These are phyloP conservation scores for Drosophila nigritarsus DNA, from an alignment of 2,888 invertebrate species.

Conservation along the genomic window DNA sequence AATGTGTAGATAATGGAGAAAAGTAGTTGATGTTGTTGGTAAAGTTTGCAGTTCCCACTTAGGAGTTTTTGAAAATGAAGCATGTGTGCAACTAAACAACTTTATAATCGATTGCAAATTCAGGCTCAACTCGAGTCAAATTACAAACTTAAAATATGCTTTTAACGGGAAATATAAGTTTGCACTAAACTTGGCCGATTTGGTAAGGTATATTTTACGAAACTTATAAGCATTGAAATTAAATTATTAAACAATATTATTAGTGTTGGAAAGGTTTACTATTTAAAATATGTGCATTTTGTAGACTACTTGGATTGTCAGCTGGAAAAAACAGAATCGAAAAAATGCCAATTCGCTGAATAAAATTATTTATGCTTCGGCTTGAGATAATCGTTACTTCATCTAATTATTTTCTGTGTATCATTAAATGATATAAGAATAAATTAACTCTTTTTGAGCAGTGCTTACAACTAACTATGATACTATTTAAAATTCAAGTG, in stretches of 20 bases:
- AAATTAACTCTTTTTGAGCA: neutral
- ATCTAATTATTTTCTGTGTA: neutral
- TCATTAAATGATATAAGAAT: neutral
- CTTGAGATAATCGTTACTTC: neutral
- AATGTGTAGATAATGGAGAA: neutral
- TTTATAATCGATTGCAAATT: neutral
- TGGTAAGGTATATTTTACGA: neutral
- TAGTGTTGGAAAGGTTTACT: neutral
- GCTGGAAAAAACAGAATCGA: neutral
- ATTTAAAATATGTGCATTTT: neutral
- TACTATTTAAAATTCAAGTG: conserved; percentile 47
- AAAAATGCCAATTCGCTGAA: neutral
- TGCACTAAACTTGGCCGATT: neutral
- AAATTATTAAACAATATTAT: too few species aligned
- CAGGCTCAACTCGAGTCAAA: neutral
- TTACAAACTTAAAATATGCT: neutral
- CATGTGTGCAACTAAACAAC: neutral
- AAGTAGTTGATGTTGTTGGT: neutral
- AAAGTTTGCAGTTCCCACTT: conserved; percentile 4
- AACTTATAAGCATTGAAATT: neutral
- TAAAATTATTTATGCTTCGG: neutral
- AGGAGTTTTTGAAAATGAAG: neutral
- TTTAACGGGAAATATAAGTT: neutral
- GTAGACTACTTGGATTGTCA: too few species aligned
- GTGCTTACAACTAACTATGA: conserved; percentile 24